phyloP scores from a whole-genome alignment of 2,888 invertebrate species.

The Epinotia nisella region DNA sequence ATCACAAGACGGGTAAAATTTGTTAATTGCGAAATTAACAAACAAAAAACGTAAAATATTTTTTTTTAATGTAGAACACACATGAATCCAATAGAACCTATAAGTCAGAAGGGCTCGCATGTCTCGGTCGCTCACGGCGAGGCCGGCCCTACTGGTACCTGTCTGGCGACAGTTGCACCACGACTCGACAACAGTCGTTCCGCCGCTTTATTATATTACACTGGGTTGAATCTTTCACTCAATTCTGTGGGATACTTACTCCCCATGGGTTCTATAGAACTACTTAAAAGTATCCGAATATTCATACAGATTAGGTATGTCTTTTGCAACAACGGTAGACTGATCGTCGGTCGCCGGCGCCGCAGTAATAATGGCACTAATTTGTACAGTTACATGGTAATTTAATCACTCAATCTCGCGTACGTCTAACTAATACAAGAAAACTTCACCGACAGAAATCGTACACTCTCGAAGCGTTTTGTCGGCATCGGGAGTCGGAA shows the following conservation, averaged over 20 bases:
- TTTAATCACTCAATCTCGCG: constrained; percentile 28
- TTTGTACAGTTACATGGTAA: constrained; percentile 34
- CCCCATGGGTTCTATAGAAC: no score
- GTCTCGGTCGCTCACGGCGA: neutral
- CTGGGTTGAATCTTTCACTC: neutral
- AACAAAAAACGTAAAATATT: no score
- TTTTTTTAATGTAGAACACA: no score
- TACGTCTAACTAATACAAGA: neutral
- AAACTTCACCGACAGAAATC: constrained; percentile 12
- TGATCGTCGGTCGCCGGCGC: neutral
- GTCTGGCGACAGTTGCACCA: neutral
- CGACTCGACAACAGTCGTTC: neutral
- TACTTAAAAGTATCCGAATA: neutral
- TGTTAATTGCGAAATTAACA: neutral
- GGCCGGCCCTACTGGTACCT: neutral
- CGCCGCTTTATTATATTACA: neutral
- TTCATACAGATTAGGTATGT: neutral
- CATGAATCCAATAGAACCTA: neutral
- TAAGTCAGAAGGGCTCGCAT: neutral
- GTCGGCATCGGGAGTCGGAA: constrained; percentile 15
- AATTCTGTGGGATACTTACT: neutral
- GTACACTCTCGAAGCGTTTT: neutral
- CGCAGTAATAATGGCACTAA: constrained; percentile 33
- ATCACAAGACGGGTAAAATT: neutral
- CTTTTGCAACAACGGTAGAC: neutral